Base-by-base conservation (phyloP, 2,797 vertebrate genomes). In the Pseudochirops corinnae region DNA sequence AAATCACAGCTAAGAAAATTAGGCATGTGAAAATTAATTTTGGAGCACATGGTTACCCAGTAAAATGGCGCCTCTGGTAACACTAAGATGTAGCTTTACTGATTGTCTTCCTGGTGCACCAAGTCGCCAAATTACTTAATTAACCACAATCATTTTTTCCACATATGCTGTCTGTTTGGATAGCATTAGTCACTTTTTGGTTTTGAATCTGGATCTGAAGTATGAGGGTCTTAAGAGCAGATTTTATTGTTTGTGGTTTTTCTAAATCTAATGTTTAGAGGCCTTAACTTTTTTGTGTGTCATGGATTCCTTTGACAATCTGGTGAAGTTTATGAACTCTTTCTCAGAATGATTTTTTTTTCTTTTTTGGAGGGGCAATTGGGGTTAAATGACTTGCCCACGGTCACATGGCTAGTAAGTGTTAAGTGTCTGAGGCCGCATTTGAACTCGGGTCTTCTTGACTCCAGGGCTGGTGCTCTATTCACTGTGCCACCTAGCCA, bases 121-220 rank as follows among this genome's bases (percentile, higher is more conserved):
- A 39, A 4, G 13, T 56, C 93, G 62, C 57, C n/a, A 92, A 95
- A 56, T 52, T 55, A 92, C 53, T 55, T 92, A 62, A 5, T 87
- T 55, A 94, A 5, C 13, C 24, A 91, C 52, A 82, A 3, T 90
- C 5, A 6, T 0, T 13, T 46, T 93, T 16, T 24, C 93, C 26
- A 16, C 57, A 29, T 53, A 33, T 87, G 60, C 50, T 39, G 31
- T 33, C 21, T 67, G 28, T 1, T 93, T 55, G 56, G 92, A n/a
- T 90, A 93, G 24, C 28, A 13, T 93, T 92, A 91, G 52, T 87
- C 92, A 28, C 91, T 90, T 96, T 94, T 94, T 29, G 46, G 4
- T 95, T 93, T 82, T 96, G 28, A 82, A 93, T 94, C 53, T 94
- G 56, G 92, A 56, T 93, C 53, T 46, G 87, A 94, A 94, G 11